phyloP scores from a whole-genome alignment of 1,140 invertebrate species.

The Drosophila sturtevanti region DNA sequence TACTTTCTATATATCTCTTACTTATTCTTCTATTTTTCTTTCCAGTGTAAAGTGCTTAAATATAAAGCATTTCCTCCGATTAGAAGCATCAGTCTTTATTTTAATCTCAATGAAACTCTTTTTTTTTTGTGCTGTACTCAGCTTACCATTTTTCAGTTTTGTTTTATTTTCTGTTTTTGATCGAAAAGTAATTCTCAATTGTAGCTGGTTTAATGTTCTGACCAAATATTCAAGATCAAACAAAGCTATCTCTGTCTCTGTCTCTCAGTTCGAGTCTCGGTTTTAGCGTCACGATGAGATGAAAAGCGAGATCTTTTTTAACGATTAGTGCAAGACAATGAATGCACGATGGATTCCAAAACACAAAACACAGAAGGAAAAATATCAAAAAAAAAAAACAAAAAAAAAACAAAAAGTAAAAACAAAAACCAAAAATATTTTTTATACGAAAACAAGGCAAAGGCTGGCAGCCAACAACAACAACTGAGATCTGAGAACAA shows the following conservation, averaged over 20 bases:
- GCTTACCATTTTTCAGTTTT: slow-evolving; percentile 47
- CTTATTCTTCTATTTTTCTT: no score
- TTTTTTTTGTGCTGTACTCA: slow-evolving; percentile 15
- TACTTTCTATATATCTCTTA: no score
- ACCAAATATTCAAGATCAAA: slow-evolving; percentile 77
- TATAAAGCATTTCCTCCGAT: slow-evolving; percentile 41
- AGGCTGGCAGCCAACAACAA: slow-evolving; percentile 43
- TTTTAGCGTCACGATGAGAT: slow-evolving; percentile 73
- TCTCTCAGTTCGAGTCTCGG: slow-evolving; percentile 6
- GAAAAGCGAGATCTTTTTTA: slow-evolving; percentile 77
- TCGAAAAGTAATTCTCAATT: slow-evolving; percentile 28
- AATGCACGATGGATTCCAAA: slow-evolving; percentile 72
- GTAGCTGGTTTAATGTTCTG: slow-evolving; percentile 35
- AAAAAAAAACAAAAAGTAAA: slow-evolving; percentile 18
- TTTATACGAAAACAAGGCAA: slow-evolving; percentile 58
- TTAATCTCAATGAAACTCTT: slow-evolving; percentile 37
- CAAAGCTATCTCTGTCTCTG: slow-evolving; percentile 49
- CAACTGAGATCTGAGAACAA: slow-evolving; percentile 52
- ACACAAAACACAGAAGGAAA: slow-evolving; percentile 35
- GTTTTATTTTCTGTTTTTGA: slow-evolving; percentile 30
- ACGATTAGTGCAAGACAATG: slow-evolving; percentile 75
- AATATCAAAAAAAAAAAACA: slow-evolving; percentile 42
- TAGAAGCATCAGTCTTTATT: slow-evolving; percentile 13
- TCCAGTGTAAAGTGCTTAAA: not conserved
- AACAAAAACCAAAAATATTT: slow-evolving; percentile 47